phyloP scores from a whole-genome alignment of 2,888 invertebrate genomes.

The Hermodice carunculata region DNA sequence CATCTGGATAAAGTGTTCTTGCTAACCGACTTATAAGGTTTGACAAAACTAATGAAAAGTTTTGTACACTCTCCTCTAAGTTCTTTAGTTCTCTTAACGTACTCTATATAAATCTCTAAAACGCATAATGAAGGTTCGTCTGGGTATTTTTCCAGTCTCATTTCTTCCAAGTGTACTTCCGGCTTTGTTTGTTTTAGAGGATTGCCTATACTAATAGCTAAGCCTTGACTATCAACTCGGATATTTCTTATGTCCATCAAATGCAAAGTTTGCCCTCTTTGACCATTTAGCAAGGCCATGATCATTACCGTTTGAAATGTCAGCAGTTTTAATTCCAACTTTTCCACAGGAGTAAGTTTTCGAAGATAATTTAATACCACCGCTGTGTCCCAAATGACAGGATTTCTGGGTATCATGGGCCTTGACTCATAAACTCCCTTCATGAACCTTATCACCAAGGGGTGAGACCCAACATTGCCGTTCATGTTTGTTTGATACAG shows the following conservation, averaged over 20 bases:
- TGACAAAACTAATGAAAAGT: constrained; percentile 25
- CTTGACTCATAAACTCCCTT: constrained; percentile 32
- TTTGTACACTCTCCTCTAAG: constrained; percentile 8
- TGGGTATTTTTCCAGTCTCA: constrained; percentile 10
- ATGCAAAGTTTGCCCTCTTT: constrained; percentile 31
- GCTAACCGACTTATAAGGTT: constrained; percentile 24
- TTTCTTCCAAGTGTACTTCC: constrained; percentile 14
- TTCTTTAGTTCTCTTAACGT: constrained; percentile 20
- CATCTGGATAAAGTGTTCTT: constrained; percentile 29
- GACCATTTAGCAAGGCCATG: constrained; percentile 32
- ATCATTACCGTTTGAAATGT: constrained; percentile 27
- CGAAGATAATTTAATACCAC: constrained; percentile 29
- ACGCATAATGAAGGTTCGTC: constrained; percentile 29
- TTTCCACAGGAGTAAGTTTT: constrained; percentile 6
- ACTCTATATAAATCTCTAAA: constrained; percentile 13
- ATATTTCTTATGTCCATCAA: constrained; percentile 27
- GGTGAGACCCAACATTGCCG: constrained; percentile 5
- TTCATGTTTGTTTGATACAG: background rate
- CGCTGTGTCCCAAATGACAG: constrained; percentile 32
- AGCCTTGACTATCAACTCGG: background rate
- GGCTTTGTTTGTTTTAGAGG: constrained; percentile 33
- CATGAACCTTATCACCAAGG: constrained; percentile 32
- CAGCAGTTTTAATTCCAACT: constrained; percentile 22
- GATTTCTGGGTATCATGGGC: constrained; percentile 32
- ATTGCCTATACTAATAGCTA: constrained; percentile 18